Percentiles rank a stretch among this genome's conserved stretches.
Conservation (phyloP, 2,888 invertebrate species). For the Sisyra terminalis region DNA sequence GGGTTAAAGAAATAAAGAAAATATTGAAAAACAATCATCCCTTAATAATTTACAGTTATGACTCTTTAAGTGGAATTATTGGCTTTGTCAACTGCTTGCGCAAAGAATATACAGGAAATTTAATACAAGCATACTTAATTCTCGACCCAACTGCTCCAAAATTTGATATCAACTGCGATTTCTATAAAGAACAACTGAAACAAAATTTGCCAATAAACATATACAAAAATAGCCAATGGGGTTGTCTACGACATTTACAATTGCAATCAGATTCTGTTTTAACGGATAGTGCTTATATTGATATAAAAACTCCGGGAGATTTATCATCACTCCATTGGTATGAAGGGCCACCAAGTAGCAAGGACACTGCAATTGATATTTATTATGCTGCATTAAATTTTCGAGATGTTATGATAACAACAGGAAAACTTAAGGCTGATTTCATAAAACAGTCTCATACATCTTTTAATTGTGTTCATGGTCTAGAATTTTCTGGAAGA, state of each 20-base stretch:
- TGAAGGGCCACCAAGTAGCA: conserved; percentile 39
- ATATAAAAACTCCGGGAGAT: conserved; percentile 64
- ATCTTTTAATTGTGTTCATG: conserved; percentile 40
- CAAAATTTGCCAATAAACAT: conserved; percentile 71
- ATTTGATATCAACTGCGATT: conserved; percentile 43
- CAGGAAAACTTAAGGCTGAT: conserved; percentile 75
- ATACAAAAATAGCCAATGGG: conserved; percentile 37
- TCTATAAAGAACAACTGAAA: conserved; percentile 47
- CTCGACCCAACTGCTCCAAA: conserved; percentile 42
- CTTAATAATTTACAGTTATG: conserved; percentile 43
- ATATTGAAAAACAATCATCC: conserved; percentile 27
- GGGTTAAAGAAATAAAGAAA: conserved; percentile 32
- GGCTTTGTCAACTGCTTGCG: conserved; percentile 82
- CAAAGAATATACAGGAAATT: conserved; percentile 43
- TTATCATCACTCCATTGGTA: conserved; percentile 66
- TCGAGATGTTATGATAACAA: conserved; percentile 87
- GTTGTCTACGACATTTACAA: conserved; percentile 20
- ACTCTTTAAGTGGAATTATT: conserved; percentile 55
- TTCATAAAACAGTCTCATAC: conserved; percentile 30
- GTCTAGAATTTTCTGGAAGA: conserved; percentile 50
- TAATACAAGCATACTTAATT: conserved; percentile 44
- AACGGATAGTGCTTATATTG: conserved; percentile 53
- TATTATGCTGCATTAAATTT: conserved; percentile 78
- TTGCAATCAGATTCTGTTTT: conserved; percentile 17
- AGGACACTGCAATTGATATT: conserved; percentile 39